Evolutionary conservation across 2,797 vertebrate species (phyloP).

Genomic region (Benthosema pterotum): DNA sequence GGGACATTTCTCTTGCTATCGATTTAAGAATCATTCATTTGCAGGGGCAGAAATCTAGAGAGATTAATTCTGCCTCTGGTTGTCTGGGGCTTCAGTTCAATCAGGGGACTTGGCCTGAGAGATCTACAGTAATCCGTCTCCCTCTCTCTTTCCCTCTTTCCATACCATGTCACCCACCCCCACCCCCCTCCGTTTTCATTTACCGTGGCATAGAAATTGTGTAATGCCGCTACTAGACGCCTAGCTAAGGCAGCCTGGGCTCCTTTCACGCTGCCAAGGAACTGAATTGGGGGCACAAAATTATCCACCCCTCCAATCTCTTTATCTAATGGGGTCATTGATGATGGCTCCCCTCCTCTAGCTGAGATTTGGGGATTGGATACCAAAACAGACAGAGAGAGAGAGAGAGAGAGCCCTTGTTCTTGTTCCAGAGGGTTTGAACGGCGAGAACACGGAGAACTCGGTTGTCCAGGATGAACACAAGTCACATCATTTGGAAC

Average conservation of each 20-base stretch:
- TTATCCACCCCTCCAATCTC: conserved; percentile 49
- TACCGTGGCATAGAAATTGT: conserved; percentile 35
- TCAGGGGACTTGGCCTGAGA: conserved; percentile 38
- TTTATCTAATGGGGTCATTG: conserved; percentile 54
- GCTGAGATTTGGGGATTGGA: conserved; percentile 71
- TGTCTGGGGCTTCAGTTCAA: conserved; percentile 62
- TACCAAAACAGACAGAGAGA: conserved; percentile 50
- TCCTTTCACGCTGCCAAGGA: conserved; percentile 49
- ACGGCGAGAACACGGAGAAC: not conserved
- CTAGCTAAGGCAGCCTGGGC: conserved; percentile 46
- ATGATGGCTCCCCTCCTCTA: conserved; percentile 60
- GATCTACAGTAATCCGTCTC: conserved; percentile 42
- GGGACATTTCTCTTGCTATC: conserved; percentile 44
- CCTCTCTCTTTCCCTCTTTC: conserved; percentile 22
- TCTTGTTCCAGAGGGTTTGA: conserved; percentile 35
- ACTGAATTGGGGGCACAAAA: conserved; percentile 59
- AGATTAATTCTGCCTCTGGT: conserved; percentile 40
- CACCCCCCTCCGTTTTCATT: conserved; percentile 4
- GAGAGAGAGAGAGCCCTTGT: conserved; percentile 42
- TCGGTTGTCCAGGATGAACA: conserved; percentile 36
- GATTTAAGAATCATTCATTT: conserved; percentile 37
- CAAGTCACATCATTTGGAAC: conserved; percentile 48
- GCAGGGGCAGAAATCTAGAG: conserved; percentile 36
- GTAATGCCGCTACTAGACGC: conserved; percentile 47
- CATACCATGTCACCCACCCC: not conserved